phyloP scores from a whole-genome alignment of 92 coral and sea anemone species.

The Galaxea fascicularis region DNA sequence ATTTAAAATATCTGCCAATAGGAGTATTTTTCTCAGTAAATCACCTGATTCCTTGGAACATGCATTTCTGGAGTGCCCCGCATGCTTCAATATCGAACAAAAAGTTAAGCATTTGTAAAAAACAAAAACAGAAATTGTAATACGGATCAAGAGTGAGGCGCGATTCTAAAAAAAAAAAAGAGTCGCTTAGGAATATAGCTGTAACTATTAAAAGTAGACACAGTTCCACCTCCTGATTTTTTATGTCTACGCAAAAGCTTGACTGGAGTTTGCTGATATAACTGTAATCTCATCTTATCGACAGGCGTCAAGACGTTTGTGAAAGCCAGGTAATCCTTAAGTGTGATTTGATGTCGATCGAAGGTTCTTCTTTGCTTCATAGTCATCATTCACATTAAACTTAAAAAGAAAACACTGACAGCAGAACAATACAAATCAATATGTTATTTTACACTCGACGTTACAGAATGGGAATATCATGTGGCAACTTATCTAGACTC shows the following conservation, averaged over 20 bases:
- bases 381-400: not conserved
- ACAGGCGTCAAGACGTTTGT: not conserved
- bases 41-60: no score
- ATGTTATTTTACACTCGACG: not conserved
- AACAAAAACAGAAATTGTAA: no score
- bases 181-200: no score
- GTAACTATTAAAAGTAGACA: not conserved
- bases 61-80: no score
- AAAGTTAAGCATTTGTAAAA: no score
- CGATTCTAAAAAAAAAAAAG: no score
- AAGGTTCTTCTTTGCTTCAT: not conserved
- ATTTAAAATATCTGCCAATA: no score
- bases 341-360: not conserved
- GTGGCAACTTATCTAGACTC: not conserved
- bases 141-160: no score
- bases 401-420: not conserved
- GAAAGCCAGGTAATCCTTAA: not conserved
- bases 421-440: not conserved
- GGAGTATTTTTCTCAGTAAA: no score
- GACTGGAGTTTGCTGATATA: not conserved
- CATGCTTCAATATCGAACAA: no score
- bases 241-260: not conserved
- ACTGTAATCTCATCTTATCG: not conserved
- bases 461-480: constrained; percentile 1
- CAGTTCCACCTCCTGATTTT: not conserved